Percentiles rank a stretch among this genome's conserved stretches.
These are phyloP conservation scores for Recurvirostra avosetta DNA, from an alignment of 2,113 vertebrate genomes.

Conservation along the genomic window DNA sequence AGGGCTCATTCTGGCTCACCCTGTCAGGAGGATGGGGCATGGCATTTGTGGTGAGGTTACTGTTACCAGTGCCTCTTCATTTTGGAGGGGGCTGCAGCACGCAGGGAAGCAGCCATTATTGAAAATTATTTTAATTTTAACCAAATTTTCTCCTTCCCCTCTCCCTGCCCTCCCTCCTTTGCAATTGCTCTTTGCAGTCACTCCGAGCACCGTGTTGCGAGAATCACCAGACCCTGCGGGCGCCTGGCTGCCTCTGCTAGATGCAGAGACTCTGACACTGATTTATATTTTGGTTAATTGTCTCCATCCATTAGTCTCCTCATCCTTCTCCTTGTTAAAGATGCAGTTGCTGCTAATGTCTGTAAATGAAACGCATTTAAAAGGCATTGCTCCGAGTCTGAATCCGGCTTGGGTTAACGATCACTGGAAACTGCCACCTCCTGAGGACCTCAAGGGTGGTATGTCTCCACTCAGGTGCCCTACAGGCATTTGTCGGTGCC, in stretches of 20 bases:
- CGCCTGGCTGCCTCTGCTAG: slow-evolving; percentile 12
- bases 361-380: neutral
- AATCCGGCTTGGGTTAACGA: neutral
- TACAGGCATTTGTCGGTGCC: neutral
- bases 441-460: fast-evolving
- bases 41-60: fast-evolving
- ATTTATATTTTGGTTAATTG: slow-evolving; percentile 64
- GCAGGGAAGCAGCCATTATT: neutral
- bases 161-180: neutral
- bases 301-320: slow-evolving; percentile 63
- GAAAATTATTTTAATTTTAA: neutral
- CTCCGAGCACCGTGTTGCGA: neutral
- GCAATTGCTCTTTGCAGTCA: neutral
- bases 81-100: neutral
- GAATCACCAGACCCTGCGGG: neutral
- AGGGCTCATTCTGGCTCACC: neutral
- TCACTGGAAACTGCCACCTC: neutral
- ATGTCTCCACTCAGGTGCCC: neutral
- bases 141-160: neutral
- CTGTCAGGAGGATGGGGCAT: neutral
- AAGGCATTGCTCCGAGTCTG: neutral
- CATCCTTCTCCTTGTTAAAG: slow-evolving; percentile 47
- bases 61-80: fast-evolving
- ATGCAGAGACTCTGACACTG: slow-evolving; percentile 31
- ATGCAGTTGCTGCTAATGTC: slow-evolving; percentile 27